A percentile compares a stretch with the other conserved stretches of the same genome.
Evolutionary conservation across 2,113 vertebrate species (phyloP).

Genomic region (Cyanoramphus novaezelandiae): DNA sequence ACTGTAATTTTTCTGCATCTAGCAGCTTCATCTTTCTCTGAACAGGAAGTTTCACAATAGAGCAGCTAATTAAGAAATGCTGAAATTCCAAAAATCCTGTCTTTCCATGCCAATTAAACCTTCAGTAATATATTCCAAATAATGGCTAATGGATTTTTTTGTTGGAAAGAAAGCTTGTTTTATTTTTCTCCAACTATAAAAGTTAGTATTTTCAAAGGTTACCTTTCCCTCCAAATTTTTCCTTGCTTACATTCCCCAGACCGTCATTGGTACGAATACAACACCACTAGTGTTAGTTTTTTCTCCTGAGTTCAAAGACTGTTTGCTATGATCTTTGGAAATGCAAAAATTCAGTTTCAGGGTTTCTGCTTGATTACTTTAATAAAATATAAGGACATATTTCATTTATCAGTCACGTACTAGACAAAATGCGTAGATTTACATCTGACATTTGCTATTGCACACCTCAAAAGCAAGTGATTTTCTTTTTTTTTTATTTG

Average conservation of each 20-base stretch:
- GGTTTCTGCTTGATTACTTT: slow-evolving; percentile 44
- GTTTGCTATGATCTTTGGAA: slow-evolving; percentile 48
- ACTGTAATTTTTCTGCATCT: not conserved
- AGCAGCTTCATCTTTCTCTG: not conserved
- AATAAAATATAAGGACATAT: slow-evolving; percentile 56
- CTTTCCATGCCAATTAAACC: not conserved
- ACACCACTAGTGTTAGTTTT: not conserved
- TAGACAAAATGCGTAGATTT: slow-evolving; percentile 39
- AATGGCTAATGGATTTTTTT: not conserved
- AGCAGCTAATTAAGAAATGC: slow-evolving; percentile 5
- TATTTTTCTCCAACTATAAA: not conserved
- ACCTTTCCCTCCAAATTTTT: not conserved
- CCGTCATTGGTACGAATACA: not conserved
- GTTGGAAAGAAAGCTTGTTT: not conserved
- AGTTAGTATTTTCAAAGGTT: not conserved
- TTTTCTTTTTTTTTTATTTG: not conserved
- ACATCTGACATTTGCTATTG: slow-evolving; percentile 45
- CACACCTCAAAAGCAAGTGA: slow-evolving; percentile 18
- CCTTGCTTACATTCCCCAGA: not conserved
- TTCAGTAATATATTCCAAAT: not conserved
- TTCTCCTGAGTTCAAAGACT: slow-evolving; percentile 35
- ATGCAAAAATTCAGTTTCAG: slow-evolving; percentile 40
- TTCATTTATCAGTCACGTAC: slow-evolving; percentile 65
- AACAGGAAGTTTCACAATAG: not conserved
- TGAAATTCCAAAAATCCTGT: not conserved